Conservation (phyloP, 2,113 vertebrate genomes). For the Burhinus bistriatus region DNA sequence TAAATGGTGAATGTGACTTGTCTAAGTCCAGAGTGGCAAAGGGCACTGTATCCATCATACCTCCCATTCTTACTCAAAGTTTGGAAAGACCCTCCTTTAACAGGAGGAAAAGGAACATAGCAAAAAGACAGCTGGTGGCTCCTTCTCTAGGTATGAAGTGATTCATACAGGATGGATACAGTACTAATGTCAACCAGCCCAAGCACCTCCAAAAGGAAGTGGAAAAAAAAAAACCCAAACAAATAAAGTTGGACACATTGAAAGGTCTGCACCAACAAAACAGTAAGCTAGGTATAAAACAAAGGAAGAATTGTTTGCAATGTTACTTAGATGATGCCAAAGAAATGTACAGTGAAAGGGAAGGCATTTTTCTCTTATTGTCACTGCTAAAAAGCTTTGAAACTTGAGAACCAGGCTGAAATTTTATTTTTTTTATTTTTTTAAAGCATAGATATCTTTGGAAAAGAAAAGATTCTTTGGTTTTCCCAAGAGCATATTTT, state of each 20-base stretch:
- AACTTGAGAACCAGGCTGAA: not conserved
- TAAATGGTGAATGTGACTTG: not conserved
- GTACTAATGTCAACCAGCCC: not conserved
- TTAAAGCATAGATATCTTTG: not conserved
- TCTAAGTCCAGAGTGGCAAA: not conserved
- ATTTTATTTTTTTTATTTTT: not conserved
- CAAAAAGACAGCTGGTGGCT: not conserved
- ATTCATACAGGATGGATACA: not conserved
- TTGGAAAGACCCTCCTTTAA: not conserved
- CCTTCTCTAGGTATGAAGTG: not conserved
- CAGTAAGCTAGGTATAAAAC: not conserved
- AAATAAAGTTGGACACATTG: not conserved
- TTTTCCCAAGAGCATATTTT: not conserved
- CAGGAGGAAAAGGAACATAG: not conserved
- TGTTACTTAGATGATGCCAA: not conserved
- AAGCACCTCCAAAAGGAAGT: not conserved
- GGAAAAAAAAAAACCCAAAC: not conserved
- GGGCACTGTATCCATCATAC: not conserved
- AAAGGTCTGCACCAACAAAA: not conserved
- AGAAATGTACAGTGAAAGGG: not conserved
- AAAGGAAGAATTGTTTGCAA: not conserved
- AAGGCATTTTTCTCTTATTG: not conserved
- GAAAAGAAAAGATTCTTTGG: not conserved
- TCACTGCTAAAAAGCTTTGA: not conserved
- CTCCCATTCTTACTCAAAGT: not conserved